A percentile compares a stretch with the other conserved stretches of the same genome.
Conservation (phyloP, 2,888 invertebrate species). For the Vandiemenella viatica region DNA sequence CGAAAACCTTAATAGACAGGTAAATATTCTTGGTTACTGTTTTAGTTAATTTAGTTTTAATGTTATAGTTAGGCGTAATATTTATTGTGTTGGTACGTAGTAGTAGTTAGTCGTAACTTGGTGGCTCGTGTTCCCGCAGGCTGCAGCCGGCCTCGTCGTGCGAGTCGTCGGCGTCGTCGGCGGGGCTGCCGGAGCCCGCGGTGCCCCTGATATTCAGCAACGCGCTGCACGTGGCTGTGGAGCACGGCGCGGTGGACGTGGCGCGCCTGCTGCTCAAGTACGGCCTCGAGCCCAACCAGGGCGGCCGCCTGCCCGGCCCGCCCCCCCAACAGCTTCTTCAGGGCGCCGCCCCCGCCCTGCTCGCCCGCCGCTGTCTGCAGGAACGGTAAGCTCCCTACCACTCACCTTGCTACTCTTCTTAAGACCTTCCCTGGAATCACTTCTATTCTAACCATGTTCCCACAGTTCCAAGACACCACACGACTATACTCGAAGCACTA, state of each 20-base stretch:
- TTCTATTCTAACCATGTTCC: no score
- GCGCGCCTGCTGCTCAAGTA: conserved; percentile 36
- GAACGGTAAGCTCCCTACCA: conserved; percentile 14
- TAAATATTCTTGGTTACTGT: conserved; percentile 13
- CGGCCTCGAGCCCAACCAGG: conserved; percentile 39
- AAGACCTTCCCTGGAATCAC: no score
- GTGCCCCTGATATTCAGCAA: conserved; percentile 33
- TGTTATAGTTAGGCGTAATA: no score
- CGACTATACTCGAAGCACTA: no score
- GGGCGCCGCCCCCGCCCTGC: conserved; percentile 5
- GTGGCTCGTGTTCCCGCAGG: no score
- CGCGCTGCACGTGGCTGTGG: conserved; percentile 41
- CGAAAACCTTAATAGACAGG: conserved; percentile 26
- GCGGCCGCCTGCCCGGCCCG: conserved; percentile 25
- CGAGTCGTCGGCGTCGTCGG: conserved; percentile 3
- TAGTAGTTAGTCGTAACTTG: no score
- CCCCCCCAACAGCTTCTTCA: conserved; percentile 9
- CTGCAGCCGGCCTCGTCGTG: conserved; percentile 2
- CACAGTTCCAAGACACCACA: no score
- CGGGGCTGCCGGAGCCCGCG: conserved; percentile 8
- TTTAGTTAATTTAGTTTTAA: not conserved
- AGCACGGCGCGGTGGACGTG: conserved; percentile 37
- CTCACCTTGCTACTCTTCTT: no score
- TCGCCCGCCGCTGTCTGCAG: no score
- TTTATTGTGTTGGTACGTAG: no score